A percentile compares a stretch with the other conserved stretches of the same genome.
These are phyloP conservation scores for Lepidocyrtinus sp. DNA, from an alignment of 2,888 invertebrate species.

Conservation along the genomic window DNA sequence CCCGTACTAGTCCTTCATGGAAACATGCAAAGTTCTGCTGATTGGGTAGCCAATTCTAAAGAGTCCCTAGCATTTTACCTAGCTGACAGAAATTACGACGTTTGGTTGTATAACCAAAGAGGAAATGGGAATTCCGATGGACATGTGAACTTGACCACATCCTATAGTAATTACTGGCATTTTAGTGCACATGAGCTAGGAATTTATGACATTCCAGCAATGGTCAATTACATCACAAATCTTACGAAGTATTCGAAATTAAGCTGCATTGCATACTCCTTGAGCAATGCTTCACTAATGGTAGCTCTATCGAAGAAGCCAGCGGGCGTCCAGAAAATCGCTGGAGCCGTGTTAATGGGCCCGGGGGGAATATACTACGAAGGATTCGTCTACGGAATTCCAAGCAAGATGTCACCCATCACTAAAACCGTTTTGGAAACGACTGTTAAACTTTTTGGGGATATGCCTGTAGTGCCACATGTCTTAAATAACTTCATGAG, in stretches of 20 bases:
- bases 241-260: neutral
- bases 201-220: conserved; percentile 13
- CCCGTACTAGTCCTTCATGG: conserved; percentile 75
- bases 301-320: conserved; percentile 17
- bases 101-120: conserved; percentile 77
- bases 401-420: neutral
- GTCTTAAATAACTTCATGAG: conserved; percentile 17
- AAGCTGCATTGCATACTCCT: conserved; percentile 19
- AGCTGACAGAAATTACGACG: conserved; percentile 73
- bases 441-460: neutral
- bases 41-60: conserved; percentile 83
- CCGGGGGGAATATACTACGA: conserved; percentile 19
- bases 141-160: conserved; percentile 73
- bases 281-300: conserved; percentile 18
- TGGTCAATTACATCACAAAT: conserved; percentile 4
- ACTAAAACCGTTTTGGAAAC: neutral
- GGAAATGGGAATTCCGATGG: conserved; percentile 75
- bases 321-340: conserved; percentile 5
- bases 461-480: conserved; percentile 18
- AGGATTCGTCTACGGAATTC: neutral
- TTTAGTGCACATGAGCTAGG: conserved; percentile 69
- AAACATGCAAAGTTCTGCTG: conserved; percentile 82
- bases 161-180: conserved; percentile 72
- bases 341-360: conserved; percentile 14
- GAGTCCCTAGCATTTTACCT: conserved; percentile 72